Percentiles rank a stretch among this genome's conserved stretches.
Conservation (phyloP, 1,140 invertebrate species). For the Hypothenemus hampei region DNA sequence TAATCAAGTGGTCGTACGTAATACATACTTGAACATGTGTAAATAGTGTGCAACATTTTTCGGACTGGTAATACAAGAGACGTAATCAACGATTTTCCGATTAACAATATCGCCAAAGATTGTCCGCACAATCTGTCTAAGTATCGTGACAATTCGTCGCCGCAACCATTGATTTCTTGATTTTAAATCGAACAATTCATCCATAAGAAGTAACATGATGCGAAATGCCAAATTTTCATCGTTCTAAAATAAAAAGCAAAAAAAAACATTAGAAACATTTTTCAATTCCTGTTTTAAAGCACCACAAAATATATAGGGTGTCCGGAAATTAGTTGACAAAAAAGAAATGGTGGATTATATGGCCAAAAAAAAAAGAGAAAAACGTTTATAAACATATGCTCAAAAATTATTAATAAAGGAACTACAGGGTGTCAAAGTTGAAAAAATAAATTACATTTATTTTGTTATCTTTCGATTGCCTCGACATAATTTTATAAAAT, state of each 20-base stretch:
- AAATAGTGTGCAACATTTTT: slow-evolving; percentile 87
- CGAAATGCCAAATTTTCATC: slow-evolving; percentile 83
- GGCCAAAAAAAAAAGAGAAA: too few relatives aligned
- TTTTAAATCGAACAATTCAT: slow-evolving; percentile 88
- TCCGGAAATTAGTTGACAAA: too few relatives aligned
- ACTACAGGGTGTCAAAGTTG: too few relatives aligned
- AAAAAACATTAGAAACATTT: background rate
- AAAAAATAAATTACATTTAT: too few relatives aligned
- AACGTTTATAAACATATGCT: too few relatives aligned
- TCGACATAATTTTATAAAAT: too few relatives aligned
- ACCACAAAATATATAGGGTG: too few relatives aligned
- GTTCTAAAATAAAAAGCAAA: slow-evolving; percentile 47
- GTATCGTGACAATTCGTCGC: slow-evolving; percentile 70
- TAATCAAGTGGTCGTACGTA: background rate
- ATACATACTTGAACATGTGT: slow-evolving; percentile 73
- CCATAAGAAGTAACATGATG: slow-evolving; percentile 80
- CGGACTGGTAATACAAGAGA: slow-evolving; percentile 83
- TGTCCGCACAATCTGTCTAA: slow-evolving; percentile 74
- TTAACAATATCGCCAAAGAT: slow-evolving; percentile 85
- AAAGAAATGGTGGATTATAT: too few relatives aligned
- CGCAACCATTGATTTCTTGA: slow-evolving; percentile 84
- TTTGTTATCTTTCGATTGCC: too few relatives aligned
- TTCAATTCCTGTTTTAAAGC: background rate
- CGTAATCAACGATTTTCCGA: slow-evolving; percentile 84
- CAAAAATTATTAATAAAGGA: too few relatives aligned